Conservation (phyloP, 2,888 invertebrate genomes). For the Cataglyphis albicans region DNA sequence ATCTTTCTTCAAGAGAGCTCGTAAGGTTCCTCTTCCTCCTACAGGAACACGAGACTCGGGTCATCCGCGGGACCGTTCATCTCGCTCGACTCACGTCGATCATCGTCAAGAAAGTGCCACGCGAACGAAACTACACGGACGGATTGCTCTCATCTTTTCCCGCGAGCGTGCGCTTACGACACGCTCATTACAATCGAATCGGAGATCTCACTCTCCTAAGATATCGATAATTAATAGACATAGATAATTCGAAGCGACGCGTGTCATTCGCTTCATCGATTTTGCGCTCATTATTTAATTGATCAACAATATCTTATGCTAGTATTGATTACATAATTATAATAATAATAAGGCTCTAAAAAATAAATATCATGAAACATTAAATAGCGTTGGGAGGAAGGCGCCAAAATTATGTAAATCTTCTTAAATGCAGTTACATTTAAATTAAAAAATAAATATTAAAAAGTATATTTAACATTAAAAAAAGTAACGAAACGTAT, state of each 20-base stretch:
- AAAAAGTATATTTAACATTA: too few species aligned
- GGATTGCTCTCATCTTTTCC: conserved; percentile 66
- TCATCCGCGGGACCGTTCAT: conserved; percentile 57
- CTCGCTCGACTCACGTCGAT: conserved; percentile 65
- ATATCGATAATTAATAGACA: background rate
- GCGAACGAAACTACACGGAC: conserved; percentile 39
- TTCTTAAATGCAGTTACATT: too few species aligned
- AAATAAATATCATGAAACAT: too few species aligned
- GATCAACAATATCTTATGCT: background rate
- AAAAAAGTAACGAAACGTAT: too few species aligned
- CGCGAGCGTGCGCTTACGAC: conserved; percentile 57
- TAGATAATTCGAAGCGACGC: background rate
- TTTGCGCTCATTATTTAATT: background rate
- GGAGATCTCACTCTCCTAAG: conserved; percentile 15
- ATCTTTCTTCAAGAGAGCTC: conserved; percentile 46
- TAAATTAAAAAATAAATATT: too few species aligned
- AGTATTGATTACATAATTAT: too few species aligned
- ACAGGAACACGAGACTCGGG: conserved; percentile 33
- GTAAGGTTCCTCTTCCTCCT: conserved; percentile 31
- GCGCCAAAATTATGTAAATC: too few species aligned
- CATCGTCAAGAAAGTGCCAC: conserved; percentile 68
- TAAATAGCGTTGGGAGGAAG: too few species aligned
- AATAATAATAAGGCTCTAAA: too few species aligned
- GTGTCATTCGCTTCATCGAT: background rate
- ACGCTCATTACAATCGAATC: conserved; percentile 60